Evolutionary conservation across 2,888 invertebrate genomes (phyloP), one percentile per base, ranked within the genome.

Genomic region (Chalcis sispes): DNA sequence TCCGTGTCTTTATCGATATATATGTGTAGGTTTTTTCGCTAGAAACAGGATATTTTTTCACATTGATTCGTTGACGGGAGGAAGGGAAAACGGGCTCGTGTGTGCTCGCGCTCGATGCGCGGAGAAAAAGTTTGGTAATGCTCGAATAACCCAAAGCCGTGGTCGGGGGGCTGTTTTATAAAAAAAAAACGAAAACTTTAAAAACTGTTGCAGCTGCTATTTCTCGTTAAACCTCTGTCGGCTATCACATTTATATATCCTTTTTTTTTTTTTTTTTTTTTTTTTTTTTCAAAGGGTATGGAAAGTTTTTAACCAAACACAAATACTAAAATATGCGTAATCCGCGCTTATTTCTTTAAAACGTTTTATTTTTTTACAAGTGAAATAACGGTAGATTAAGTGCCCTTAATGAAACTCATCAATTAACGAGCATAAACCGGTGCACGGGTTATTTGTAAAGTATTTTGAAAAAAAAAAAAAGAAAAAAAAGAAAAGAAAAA

Each of bases 81-180:
- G 32, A 23, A 7, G 36, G 29, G 5, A 18, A 15, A 59, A 13
- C 1, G 23, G 65, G 15, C 1, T 20, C 3, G 0, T 13, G 15
- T 3, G 25, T 13, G 25, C 48, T 1, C 1, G 48, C 48, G n/a
- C 15, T n/a, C n/a, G 48, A 3, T 23, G 8, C 20, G 18, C n/a
- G n/a, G n/a, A n/a, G 27, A 62, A 62, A 62, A 46, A 61, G 23
- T 50, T 65, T 15, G 64, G 13, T 59, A 59, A 59, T 59, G 40
- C 20, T 27, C 10, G 36, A 40, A 59, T 29, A 58, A 32, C 58
- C 18, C 7, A 58, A 58, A 29, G 7, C 58, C 32, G 58, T 23
- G 23, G 58, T n/a, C 36, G 58, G 13, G 18, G 36, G n/a, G n/a
- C n/a, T n/a, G n/a, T n/a, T n/a, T n/a, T 2, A 18, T 15, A 29